Evolutionary conservation across 2,113 vertebrate genomes (phyloP).

Genomic region (Pardalotus punctatus): DNA sequence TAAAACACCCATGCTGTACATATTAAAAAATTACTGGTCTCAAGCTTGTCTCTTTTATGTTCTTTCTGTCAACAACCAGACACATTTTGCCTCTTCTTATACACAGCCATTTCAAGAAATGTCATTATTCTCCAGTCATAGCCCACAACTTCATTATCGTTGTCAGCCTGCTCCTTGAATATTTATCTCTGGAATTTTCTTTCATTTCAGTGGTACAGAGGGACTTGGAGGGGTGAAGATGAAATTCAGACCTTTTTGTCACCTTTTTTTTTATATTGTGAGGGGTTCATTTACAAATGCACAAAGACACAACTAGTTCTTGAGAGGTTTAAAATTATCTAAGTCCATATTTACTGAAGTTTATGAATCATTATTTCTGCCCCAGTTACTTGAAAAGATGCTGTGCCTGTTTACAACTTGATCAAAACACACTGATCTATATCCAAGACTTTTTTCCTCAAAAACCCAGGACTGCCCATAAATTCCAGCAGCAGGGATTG

Average conservation of each 20-base stretch:
- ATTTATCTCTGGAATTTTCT: constrained; percentile 50
- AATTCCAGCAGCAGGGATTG: neutral
- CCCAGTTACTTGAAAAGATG: neutral
- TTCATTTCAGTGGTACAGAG: neutral
- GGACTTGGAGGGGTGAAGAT: neutral
- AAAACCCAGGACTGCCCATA: neutral
- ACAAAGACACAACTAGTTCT: neutral
- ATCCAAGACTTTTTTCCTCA: neutral
- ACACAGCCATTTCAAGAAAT: constrained; percentile 49
- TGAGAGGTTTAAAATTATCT: neutral
- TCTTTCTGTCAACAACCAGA: constrained; percentile 33
- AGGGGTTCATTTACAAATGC: neutral
- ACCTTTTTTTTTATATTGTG: neutral
- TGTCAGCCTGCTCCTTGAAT: constrained; percentile 15
- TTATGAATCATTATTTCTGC: constrained; percentile 20
- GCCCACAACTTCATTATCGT: constrained; percentile 27
- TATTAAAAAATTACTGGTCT: constrained; percentile 53
- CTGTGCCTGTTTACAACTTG: neutral
- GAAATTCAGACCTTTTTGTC: neutral
- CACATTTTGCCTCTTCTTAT: constrained; percentile 57
- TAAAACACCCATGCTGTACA: neutral
- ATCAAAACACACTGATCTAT: neutral
- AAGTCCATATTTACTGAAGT: neutral
- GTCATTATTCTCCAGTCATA: neutral
- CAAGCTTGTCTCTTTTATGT: constrained; percentile 22